A percentile compares a stretch with the other conserved stretches of the same genome.
Conservation (phyloP, 2,888 invertebrate genomes). For the Branchipolynoe longqiensis region DNA sequence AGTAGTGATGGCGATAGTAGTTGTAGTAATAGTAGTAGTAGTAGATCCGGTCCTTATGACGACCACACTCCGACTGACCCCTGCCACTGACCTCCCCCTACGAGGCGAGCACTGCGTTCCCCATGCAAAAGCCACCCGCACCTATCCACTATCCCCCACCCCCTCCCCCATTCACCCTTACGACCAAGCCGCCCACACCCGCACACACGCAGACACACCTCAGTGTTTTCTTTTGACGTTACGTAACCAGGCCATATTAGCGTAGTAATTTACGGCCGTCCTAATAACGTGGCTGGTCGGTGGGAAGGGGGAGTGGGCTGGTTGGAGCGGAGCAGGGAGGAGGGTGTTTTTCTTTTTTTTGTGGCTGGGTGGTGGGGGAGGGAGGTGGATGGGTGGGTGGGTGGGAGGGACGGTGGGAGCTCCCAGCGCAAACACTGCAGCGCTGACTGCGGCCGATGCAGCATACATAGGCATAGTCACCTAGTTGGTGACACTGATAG, state of each 20-base stretch:
- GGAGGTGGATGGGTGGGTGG: conserved; percentile 17
- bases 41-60: neutral
- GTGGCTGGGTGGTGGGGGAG: neutral
- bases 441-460: too few species aligned
- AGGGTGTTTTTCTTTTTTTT: neutral
- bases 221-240: conserved; percentile 48
- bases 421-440: too few species aligned
- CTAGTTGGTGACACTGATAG: too few species aligned
- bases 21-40: conserved; percentile 17
- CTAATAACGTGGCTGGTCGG: neutral
- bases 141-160: conserved; percentile 13
- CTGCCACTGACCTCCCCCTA: neutral
- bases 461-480: too few species aligned
- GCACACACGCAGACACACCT: neutral
- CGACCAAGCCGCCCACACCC: neutral
- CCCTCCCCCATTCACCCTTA: neutral
- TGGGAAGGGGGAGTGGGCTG: neutral
- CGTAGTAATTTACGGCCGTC: conserved; percentile 49
- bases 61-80: neutral
- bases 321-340: neutral
- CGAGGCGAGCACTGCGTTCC: neutral
- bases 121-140: neutral
- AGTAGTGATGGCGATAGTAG: neutral
- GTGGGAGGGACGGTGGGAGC: too few species aligned
- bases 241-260: conserved; percentile 44